Base-by-base conservation (phyloP, 2,797 vertebrate genomes). In the Darevskia nairensis region DNA sequence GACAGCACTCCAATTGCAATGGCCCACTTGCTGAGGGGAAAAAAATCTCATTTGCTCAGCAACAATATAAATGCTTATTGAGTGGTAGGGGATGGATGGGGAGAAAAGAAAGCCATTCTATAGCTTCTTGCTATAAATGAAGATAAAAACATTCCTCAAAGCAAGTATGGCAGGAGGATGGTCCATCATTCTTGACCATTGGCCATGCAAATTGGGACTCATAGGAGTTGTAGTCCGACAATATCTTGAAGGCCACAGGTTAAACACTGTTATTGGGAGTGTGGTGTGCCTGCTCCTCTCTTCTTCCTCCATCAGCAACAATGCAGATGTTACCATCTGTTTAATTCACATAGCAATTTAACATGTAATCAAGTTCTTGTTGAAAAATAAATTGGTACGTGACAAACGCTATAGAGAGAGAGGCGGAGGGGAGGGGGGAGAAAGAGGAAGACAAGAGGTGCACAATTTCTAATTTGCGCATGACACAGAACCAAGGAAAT, bases 401-500 rank as follows among this genome's bases (percentile, higher is more conserved):
- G 89, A 75, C 84, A 90, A 84, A 4, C 1, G 3, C 4, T 82
- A 77, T 19, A 25, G 50, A 82, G 29, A 39, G 29, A 39, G 35
- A 55, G 66, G 69, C 13, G 1, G 19, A 29, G 46, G 39, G 9
- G 41, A 15, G 46, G 25, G n/a, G 72, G 41, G 25, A 55, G 46
- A 35, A 3, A 68, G 3, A 69, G 3, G 41, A 64, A 23, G 21
- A 23, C 21, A 64, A 79, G 50, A 71, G 55, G 46, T 29, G 13
- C 27, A 35, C 50, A 80, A 75, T 19, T 27, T 1, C 29, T 39
- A 72, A 88, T 79, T 61, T 80, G 55, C 29, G 44, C 59, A 82
- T 93, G 44, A 88, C 13, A 78, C 87, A 89, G 85, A 6, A 84
- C 41, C 76, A 86, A 32, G 92, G 15, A 86, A 35, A 93, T 88